phyloP scores from a whole-genome alignment of 2,888 invertebrate species.

The Conomelus anceps region DNA sequence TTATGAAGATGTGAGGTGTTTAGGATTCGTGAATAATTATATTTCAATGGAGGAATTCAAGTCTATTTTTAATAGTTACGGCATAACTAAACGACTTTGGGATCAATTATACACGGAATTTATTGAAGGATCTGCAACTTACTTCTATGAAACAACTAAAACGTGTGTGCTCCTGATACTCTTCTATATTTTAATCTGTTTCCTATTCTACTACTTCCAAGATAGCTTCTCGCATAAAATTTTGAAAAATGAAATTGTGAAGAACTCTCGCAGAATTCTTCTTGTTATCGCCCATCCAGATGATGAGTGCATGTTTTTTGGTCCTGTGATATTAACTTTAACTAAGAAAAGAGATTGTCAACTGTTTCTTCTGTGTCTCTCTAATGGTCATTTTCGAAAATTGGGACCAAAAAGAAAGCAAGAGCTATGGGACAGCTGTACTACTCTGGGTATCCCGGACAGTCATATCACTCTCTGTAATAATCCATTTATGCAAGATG shows the following conservation, averaged over 20 bases:
- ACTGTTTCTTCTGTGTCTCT: constrained; percentile 77
- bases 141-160: neutral
- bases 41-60: neutral
- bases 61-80: neutral
- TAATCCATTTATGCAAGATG: constrained; percentile 64
- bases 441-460: constrained; percentile 67
- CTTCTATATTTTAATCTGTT: neutral
- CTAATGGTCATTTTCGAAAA: constrained; percentile 70
- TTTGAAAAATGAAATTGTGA: neutral
- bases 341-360: constrained; percentile 55
- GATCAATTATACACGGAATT: neutral
- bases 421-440: constrained; percentile 78
- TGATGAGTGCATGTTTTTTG: constrained; percentile 99
- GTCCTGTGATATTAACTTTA: constrained; percentile 74
- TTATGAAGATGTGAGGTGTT: neutral
- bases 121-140: neutral
- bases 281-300: constrained; percentile 94
- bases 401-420: constrained; percentile 57
- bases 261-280: constrained; percentile 50
- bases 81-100: neutral
- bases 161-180: neutral
- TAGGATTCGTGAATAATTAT: neutral
- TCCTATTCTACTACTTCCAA: neutral
- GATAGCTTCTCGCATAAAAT: neutral
- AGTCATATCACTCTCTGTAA: constrained; percentile 62